Evolutionary conservation across 1,140 invertebrate species (phyloP).

Genomic region (Leptopilina clavipes): DNA sequence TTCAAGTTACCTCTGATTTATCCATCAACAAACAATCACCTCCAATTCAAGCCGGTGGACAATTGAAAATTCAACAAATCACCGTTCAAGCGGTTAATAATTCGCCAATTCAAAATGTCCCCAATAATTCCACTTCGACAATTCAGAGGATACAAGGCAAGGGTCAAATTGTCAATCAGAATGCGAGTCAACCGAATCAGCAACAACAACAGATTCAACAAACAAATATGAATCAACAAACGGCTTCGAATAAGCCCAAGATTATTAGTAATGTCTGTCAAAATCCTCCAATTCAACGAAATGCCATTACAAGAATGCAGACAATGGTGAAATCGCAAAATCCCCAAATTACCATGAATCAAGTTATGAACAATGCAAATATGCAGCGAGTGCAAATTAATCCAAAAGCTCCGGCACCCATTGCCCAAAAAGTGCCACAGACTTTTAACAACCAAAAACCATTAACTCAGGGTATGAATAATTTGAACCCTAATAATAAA

Average conservation of each 20-base stretch:
- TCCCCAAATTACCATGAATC: constrained; percentile 59
- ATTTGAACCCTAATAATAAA: constrained; percentile 59
- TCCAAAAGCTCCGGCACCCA: constrained; percentile 48
- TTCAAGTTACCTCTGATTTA: background rate
- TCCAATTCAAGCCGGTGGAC: constrained; percentile 30
- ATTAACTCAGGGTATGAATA: constrained; percentile 38
- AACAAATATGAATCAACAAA: constrained; percentile 37
- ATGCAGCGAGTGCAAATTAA: constrained; percentile 58
- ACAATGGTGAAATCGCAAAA: constrained; percentile 47
- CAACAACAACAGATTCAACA: constrained; percentile 60
- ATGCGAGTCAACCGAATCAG: constrained; percentile 33
- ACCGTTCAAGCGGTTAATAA: background rate
- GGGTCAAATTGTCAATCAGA: constrained; percentile 14
- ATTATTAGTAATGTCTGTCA: constrained; percentile 40
- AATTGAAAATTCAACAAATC: constrained; percentile 40
- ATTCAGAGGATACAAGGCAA: background rate
- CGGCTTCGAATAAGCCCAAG: background rate
- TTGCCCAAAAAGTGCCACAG: constrained; percentile 50
- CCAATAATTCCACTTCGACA: constrained; percentile 26
- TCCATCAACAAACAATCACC: constrained; percentile 35
- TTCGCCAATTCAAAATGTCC: background rate
- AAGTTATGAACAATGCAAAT: constrained; percentile 58
- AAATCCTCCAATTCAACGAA: constrained; percentile 46
- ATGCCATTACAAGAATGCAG: constrained; percentile 54
- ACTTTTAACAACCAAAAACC: constrained; percentile 60